These are phyloP conservation scores for Yponomeuta cagnagella DNA, from an alignment of 2,888 invertebrate species.

Conservation along the genomic window DNA sequence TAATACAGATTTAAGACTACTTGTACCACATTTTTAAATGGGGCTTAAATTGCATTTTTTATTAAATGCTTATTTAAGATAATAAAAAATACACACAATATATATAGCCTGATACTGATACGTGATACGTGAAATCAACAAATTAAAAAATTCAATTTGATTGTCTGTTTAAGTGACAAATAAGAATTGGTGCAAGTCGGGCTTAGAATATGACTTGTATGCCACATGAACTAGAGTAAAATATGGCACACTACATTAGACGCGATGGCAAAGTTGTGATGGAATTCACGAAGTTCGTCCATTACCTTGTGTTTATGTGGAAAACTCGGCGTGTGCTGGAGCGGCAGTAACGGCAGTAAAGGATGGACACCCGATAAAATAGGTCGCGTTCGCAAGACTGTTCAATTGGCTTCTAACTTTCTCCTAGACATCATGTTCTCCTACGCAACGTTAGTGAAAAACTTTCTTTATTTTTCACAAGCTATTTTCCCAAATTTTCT, in stretches of 20 bases:
- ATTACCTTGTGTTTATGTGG: conserved; percentile 15
- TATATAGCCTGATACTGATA: too few relatives aligned
- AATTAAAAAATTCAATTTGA: too few relatives aligned
- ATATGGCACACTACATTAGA: conserved; percentile 11
- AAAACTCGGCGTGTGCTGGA: background rate
- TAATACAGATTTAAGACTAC: too few relatives aligned
- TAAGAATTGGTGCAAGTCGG: too few relatives aligned
- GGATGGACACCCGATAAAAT: conserved; percentile 6
- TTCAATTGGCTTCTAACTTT: conserved; percentile 2
- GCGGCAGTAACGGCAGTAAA: background rate
- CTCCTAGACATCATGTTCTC: background rate
- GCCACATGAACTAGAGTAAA: background rate
- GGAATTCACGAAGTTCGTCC: conserved; percentile 10
- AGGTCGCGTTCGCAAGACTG: background rate
- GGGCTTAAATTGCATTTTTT: too few relatives aligned
- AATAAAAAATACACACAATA: too few relatives aligned
- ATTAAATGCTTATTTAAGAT: too few relatives aligned
- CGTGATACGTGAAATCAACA: too few relatives aligned
- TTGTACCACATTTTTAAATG: too few relatives aligned
- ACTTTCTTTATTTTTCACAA: background rate
- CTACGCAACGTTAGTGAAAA: background rate
- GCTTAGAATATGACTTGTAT: background rate
- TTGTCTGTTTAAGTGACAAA: too few relatives aligned
- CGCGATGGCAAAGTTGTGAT: conserved; percentile 10
- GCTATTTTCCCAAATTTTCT: background rate